These are phyloP conservation scores for Anas platyrhynchos DNA, from an alignment of 2,113 vertebrate genomes.

Conservation along the genomic window DNA sequence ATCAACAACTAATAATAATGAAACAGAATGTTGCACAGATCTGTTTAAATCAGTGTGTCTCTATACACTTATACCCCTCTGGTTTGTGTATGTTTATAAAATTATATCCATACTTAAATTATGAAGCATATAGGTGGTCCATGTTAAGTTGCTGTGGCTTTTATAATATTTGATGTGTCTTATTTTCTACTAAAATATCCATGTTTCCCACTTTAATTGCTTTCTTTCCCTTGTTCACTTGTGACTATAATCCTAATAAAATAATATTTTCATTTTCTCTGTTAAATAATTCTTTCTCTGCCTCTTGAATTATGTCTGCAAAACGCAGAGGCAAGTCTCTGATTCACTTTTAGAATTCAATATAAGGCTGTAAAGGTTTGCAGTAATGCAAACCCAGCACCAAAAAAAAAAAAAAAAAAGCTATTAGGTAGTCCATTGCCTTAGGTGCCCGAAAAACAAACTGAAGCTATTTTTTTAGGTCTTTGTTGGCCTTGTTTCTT, in stretches of 20 bases:
- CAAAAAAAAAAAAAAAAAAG: background rate
- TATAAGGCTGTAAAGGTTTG: background rate
- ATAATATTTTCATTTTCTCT: constrained; percentile 14
- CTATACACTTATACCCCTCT: background rate
- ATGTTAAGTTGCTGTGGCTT: background rate
- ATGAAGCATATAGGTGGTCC: background rate
- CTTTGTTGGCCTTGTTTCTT: background rate
- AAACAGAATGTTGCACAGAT: background rate
- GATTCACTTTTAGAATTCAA: background rate
- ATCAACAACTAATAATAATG: background rate
- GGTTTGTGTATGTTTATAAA: background rate
- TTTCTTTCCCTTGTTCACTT: background rate
- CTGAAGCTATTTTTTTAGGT: background rate
- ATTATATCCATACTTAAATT: background rate
- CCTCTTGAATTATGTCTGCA: background rate
- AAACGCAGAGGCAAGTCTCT: background rate
- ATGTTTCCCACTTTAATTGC: background rate
- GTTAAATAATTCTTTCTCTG: constrained; percentile 28
- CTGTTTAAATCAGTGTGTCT: background rate
- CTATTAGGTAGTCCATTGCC: background rate
- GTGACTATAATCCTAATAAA: background rate
- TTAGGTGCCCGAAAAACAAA: background rate
- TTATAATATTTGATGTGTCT: background rate
- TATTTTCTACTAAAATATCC: background rate
- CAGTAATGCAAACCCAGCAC: background rate